Conservation (phyloP, 2,113 vertebrate species). For the Gambusia holbrooki region DNA sequence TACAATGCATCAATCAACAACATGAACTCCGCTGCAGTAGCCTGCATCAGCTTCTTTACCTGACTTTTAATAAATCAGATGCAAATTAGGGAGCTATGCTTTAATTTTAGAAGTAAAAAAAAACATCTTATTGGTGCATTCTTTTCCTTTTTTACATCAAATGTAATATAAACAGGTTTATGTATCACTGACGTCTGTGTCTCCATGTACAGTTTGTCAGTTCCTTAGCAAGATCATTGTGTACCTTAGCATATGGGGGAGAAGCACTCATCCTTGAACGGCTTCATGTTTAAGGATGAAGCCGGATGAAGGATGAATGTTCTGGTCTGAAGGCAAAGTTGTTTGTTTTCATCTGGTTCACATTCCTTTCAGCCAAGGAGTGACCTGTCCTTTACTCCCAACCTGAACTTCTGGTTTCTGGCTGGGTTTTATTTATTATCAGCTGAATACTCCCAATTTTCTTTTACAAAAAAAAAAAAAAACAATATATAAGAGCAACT, state of each 20-base stretch:
- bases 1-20: too few species aligned
- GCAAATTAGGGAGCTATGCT: too few species aligned
- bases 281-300: too few species aligned
- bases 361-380: not conserved
- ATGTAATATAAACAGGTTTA: not conserved
- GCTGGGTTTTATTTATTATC: not conserved
- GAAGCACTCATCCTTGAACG: not conserved
- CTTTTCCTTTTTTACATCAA: not conserved
- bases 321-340: not conserved
- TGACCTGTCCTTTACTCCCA: fast-evolving
- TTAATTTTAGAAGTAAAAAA: too few species aligned
- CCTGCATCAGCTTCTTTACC: too few species aligned
- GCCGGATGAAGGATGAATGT: not conserved
- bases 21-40: too few species aligned
- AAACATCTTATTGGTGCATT: not conserved
- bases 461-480: not conserved
- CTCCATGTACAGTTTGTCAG: slow-evolving; percentile 41
- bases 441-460: not conserved
- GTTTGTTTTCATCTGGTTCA: not conserved
- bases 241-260: not conserved
- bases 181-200: too few species aligned
- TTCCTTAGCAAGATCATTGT: slow-evolving; percentile 8
- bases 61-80: too few species aligned
- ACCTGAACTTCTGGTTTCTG: too few species aligned
- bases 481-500: not conserved